Evolutionary conservation across 2,888 invertebrate genomes (phyloP).

Genomic region (Cylindroiulus punctatus): DNA sequence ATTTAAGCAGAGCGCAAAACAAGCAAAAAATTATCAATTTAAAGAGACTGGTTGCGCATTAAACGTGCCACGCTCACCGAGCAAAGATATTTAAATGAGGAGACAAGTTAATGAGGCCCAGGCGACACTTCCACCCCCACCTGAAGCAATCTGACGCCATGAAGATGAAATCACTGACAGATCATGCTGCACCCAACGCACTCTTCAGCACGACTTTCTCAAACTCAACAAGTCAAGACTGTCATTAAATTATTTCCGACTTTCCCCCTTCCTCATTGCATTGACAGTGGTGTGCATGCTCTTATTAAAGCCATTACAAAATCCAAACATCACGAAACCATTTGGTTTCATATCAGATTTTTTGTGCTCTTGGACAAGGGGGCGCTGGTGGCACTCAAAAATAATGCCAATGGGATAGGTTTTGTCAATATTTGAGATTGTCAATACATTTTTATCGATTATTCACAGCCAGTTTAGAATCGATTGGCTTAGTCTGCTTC

Average conservation of each 20-base stretch:
- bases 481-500: no score
- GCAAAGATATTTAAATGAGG: background rate
- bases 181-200: slow-evolving; percentile 21
- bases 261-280: background rate
- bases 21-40: background rate
- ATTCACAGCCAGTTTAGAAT: no score
- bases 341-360: background rate
- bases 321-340: background rate
- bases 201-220: slow-evolving; percentile 5
- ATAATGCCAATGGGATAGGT: no score
- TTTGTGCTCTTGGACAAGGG: background rate
- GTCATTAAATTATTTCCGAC: background rate
- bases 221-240: background rate
- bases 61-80: slow-evolving; percentile 13
- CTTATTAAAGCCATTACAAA: background rate
- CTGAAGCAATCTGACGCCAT: slow-evolving; percentile 12
- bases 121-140: slow-evolving; percentile 34
- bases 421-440: no score
- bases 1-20: background rate
- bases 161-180: slow-evolving; percentile 39
- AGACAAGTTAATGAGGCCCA: background rate
- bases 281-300: background rate
- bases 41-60: background rate
- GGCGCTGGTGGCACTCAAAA: no score
- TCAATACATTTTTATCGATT: no score